Evolutionary conservation across 2,797 vertebrate species (phyloP).

Genomic region (Oryzias sinensis): DNA sequence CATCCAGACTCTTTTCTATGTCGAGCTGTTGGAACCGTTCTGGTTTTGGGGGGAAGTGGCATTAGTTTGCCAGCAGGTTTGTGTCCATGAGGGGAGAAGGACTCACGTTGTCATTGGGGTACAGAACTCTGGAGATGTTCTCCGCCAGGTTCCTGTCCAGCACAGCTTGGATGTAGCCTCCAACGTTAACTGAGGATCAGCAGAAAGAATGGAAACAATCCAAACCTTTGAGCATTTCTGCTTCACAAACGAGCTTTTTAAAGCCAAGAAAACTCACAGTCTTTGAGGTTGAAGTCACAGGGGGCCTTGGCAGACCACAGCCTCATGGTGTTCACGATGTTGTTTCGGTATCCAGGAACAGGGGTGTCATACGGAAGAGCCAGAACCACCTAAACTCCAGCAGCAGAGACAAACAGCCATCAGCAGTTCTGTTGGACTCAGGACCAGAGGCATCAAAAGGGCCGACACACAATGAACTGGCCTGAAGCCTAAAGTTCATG

Average conservation of each 20-base stretch:
- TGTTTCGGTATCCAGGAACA: conserved; percentile 90
- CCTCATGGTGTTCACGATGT: conserved; percentile 91
- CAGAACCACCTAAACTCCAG: conserved; percentile 76
- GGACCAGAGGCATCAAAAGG: no score
- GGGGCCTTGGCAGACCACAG: conserved; percentile 93
- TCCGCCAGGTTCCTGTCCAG: conserved; percentile 90
- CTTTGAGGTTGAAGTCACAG: conserved; percentile 92
- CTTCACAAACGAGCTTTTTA: no score
- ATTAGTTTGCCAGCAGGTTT: neutral
- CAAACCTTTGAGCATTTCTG: neutral
- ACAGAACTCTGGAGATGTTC: conserved; percentile 93
- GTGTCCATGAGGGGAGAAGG: neutral
- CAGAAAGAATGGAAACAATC: neutral
- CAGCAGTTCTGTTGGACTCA: neutral
- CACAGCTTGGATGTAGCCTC: conserved; percentile 91
- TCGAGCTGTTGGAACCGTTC: no score
- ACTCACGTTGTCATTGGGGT: conserved; percentile 91
- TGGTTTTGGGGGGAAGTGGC: no score
- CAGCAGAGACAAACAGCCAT: neutral
- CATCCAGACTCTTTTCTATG: no score
- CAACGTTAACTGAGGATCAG: conserved; percentile 82
- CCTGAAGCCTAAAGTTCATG: no score
- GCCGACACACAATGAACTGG: no score
- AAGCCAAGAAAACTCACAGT: conserved; percentile 79
- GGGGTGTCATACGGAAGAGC: conserved; percentile 92